phyloP scores from a whole-genome alignment of 2,113 vertebrate genomes.

The Microtus pennsylvanicus region DNA sequence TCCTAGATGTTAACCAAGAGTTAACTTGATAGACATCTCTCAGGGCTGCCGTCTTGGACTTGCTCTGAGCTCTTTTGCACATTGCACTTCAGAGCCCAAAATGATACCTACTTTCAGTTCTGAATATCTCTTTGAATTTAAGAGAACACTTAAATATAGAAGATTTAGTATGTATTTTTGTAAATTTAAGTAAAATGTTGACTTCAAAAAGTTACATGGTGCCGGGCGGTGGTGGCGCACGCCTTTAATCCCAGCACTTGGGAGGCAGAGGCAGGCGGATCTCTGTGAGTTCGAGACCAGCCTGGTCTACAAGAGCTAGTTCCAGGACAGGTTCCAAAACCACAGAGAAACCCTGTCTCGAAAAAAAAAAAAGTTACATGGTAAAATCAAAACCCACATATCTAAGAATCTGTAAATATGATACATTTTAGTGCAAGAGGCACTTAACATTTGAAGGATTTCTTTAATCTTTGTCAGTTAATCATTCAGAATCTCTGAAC shows the following conservation, averaged over 20 bases:
- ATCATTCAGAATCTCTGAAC: slow-evolving; percentile 22
- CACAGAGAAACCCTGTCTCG: too few relatives aligned
- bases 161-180: not conserved
- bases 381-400: not conserved
- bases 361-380: not conserved
- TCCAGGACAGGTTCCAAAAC: too few relatives aligned
- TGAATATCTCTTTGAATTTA: not conserved
- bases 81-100: not conserved
- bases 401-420: slow-evolving; percentile 51
- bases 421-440: slow-evolving; percentile 40
- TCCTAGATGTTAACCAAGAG: not conserved
- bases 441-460: not conserved
- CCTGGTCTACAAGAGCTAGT: too few relatives aligned
- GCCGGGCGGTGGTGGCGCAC: too few relatives aligned
- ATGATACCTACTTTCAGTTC: not conserved
- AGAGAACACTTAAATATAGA: slow-evolving; percentile 9
- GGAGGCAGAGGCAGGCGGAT: too few relatives aligned
- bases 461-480: slow-evolving; percentile 18
- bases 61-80: not conserved
- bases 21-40: slow-evolving; percentile 3
- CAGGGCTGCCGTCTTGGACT: not conserved
- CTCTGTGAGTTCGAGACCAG: too few relatives aligned
- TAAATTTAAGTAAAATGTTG: slow-evolving; percentile 63
- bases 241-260: too few relatives aligned
- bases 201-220: not conserved